Percentiles rank a stretch among this genome's conserved stretches.
These are phyloP conservation scores for Rhinella marina DNA, from an alignment of 2,797 vertebrate genomes.

Conservation along the genomic window DNA sequence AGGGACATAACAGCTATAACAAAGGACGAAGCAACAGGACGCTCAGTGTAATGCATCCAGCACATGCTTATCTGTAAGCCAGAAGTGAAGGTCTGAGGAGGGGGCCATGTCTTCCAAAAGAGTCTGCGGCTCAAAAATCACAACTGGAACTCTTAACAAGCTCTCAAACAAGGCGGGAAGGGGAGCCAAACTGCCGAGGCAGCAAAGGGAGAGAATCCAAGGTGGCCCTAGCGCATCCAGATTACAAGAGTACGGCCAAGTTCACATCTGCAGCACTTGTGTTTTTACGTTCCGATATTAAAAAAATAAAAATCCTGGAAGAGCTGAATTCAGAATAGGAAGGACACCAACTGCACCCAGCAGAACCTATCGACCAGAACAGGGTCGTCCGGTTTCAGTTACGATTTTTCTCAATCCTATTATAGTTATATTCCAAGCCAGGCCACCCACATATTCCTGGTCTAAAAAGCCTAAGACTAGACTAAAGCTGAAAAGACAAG, in stretches of 20 bases:
- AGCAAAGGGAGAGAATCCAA: not conserved
- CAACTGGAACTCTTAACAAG: slow-evolving; percentile 28
- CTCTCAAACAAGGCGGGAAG: not conserved
- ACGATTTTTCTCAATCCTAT: not conserved
- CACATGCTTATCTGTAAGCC: slow-evolving; percentile 25
- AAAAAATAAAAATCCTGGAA: no score
- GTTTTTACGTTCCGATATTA: no score
- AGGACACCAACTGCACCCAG: no score
- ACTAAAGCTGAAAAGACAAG: not conserved
- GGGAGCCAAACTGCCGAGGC: slow-evolving; percentile 14
- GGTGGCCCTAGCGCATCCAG: not conserved
- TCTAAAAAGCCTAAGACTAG: not conserved
- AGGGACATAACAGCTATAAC: not conserved
- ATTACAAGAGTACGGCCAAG: not conserved
- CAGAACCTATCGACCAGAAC: no score
- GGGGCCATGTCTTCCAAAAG: not conserved
- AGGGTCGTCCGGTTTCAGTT: no score
- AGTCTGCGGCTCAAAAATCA: not conserved
- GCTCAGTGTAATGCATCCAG: slow-evolving; percentile 29
- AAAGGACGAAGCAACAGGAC: not conserved
- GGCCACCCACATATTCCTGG: not conserved
- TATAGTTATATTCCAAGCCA: not conserved
- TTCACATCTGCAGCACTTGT: no score
- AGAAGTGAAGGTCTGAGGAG: not conserved
- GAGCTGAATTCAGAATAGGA: no score